A percentile compares a stretch with the other conserved stretches of the same genome.
Conservation (phyloP, 2,888 invertebrate genomes). For the Hirtodrosophila alboralis region DNA sequence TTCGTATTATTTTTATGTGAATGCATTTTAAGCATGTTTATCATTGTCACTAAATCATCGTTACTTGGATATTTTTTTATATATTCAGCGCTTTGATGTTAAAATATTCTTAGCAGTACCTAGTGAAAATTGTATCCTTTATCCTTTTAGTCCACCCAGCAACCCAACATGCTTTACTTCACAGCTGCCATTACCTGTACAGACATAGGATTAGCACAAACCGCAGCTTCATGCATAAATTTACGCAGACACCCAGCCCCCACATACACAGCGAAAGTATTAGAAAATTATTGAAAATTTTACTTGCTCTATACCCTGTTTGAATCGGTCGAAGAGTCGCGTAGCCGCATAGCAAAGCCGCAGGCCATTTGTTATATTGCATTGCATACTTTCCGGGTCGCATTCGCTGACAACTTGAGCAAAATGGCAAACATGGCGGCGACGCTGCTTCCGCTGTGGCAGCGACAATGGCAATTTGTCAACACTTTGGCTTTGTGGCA, state of each 20-base stretch:
- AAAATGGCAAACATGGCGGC: slow-evolving; percentile 72
- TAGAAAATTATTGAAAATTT: slow-evolving; percentile 65
- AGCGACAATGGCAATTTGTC: slow-evolving; percentile 69
- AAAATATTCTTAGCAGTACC: slow-evolving; percentile 48
- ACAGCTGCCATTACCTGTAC: slow-evolving; percentile 23
- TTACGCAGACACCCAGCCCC: slow-evolving; percentile 25
- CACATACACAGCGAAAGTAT: slow-evolving; percentile 46
- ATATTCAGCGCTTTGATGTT: too few species aligned
- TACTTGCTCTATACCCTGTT: not conserved
- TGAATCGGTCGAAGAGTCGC: slow-evolving; percentile 2
- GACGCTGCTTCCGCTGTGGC: slow-evolving; percentile 38
- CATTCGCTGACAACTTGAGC: slow-evolving; percentile 73
- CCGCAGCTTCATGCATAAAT: slow-evolving; percentile 39
- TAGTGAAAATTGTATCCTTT: slow-evolving; percentile 46
- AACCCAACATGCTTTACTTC: not conserved
- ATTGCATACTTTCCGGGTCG: slow-evolving; percentile 65
- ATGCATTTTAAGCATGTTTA: too few species aligned
- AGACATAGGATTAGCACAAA: slow-evolving; percentile 44
- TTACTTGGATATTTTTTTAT: too few species aligned
- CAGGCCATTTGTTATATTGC: slow-evolving; percentile 67
- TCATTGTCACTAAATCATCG: too few species aligned
- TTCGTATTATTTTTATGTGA: too few species aligned
- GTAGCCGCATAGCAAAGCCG: slow-evolving; percentile 59
- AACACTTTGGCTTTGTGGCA: slow-evolving; percentile 71
- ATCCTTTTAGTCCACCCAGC: too few species aligned